Evolutionary conservation across 2,797 vertebrate species (phyloP).

Genomic region (Lindbergichthys nudifrons): DNA sequence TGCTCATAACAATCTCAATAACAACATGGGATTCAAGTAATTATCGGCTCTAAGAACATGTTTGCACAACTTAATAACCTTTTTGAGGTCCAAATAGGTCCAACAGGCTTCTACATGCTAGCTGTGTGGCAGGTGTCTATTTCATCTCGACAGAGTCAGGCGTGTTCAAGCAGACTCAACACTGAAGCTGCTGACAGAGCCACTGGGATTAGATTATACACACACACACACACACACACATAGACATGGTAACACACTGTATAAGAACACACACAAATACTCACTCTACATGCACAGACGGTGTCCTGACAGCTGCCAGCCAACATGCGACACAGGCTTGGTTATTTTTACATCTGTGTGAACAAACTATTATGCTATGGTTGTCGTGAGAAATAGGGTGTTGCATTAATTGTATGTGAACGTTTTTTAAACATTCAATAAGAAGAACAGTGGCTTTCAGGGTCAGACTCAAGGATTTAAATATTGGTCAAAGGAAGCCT

Average conservation of each 20-base stretch:
- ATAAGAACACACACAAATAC: conserved; percentile 25
- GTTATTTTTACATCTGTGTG: conserved; percentile 45
- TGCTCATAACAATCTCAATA: conserved; percentile 6
- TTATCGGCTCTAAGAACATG: conserved; percentile 36
- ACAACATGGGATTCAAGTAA: conserved; percentile 28
- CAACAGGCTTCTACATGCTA: conserved; percentile 64
- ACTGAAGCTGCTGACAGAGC: conserved; percentile 56
- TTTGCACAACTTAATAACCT: conserved; percentile 23
- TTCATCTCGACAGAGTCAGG: conserved; percentile 59
- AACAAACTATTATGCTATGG: conserved; percentile 45
- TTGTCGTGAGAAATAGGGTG: conserved; percentile 1
- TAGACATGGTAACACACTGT: conserved; percentile 23
- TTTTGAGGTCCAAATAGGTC: conserved; percentile 39
- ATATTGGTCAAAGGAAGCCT: conserved; percentile 17
- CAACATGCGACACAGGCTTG: conserved; percentile 37
- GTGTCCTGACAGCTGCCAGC: conserved; percentile 55
- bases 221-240: conserved; percentile 12
- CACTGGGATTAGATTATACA: conserved; percentile 55
- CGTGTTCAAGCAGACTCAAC: conserved; percentile 69
- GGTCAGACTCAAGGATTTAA: not conserved
- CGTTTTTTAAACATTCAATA: not conserved
- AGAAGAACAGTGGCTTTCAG: not conserved
- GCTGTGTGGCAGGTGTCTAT: conserved; percentile 60
- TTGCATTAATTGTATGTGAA: not conserved
- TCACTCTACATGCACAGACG: conserved; percentile 41